Percentiles rank a stretch among this genome's conserved stretches.
Conservation (phyloP, 2,797 vertebrate genomes). For the Smutsia gigantea region DNA sequence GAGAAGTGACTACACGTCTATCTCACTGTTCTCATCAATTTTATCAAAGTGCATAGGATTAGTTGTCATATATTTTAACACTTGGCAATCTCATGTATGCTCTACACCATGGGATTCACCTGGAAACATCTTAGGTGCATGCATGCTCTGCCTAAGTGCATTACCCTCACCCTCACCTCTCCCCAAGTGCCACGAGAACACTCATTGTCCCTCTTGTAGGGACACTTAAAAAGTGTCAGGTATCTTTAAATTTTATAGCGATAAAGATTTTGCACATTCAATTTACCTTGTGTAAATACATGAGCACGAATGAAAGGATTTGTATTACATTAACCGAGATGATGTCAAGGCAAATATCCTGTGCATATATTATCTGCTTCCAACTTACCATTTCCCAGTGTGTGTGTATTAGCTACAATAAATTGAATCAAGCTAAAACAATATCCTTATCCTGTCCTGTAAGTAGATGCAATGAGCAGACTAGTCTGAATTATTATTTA, state of each 20-base stretch:
- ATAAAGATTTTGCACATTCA: background rate
- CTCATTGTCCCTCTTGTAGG: background rate
- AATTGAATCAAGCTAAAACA: background rate
- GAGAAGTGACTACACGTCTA: constrained; percentile 1
- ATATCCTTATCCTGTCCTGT: background rate
- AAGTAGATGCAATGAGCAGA: background rate
- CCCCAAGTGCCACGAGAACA: background rate
- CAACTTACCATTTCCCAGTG: background rate
- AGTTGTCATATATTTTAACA: background rate
- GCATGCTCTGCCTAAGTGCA: background rate
- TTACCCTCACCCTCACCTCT: no score
- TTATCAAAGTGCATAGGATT: background rate
- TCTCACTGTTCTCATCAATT: constrained; percentile 48
- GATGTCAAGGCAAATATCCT: constrained; percentile 5
- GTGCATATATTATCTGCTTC: background rate
- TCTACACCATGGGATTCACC: background rate
- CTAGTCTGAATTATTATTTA: background rate
- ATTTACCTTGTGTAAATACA: background rate
- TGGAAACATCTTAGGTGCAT: background rate
- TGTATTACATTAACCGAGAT: constrained; percentile 12
- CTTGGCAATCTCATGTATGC: background rate
- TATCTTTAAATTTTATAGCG: background rate
- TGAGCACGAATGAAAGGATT: background rate
- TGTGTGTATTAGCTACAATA: background rate
- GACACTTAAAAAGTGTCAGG: background rate